Base-by-base conservation (phyloP, 2,797 vertebrate genomes). In the Babyrousa celebensis region DNA sequence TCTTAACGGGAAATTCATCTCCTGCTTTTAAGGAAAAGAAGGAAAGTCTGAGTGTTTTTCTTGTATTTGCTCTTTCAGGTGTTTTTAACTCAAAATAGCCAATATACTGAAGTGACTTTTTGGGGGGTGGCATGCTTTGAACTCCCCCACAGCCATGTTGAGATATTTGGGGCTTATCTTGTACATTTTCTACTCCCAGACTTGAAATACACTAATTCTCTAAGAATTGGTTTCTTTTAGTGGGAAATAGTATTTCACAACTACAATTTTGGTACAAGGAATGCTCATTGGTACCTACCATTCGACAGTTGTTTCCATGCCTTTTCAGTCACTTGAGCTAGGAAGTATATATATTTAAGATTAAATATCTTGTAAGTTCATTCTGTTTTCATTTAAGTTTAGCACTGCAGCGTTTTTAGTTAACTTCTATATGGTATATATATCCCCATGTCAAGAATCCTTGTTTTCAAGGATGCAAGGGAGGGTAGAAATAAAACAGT, bases 331-430 rank as follows among this genome's bases (percentile, higher is more conserved):
- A 60, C 29, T 25, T 78, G 72, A 85, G 16, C 16, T 32, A 27
- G n/a, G 72, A 89, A 54, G 12, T 78, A 58, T 68, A 48, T 32
- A 36, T 36, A 36, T 36, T 32, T 52, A 11, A 72, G 68, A 36
- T 54, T 83, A 67, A 93, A 71, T 63, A 93, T 75, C 12, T 86
- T 63, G n/a, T 87, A 25, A 52, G 84, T 87, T 86, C 65, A 36
- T 71, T 48, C 16, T 79, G 36, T 80, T 87, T 79, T 52, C 68
- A 68, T 52, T 18, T 56, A 65, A 72, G 56, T 63, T 91, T 68
- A 72, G 79, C 27, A 48, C 27, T 83, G 5, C 36, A 48, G 58
- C 16, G n/a, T 65, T 74, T 82, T 91, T 74, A 63, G 17, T 40
- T 72, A 63, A 16, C 23, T 63, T 83, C 40, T 83, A 10, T 29